Evolutionary conservation across 2,888 invertebrate species (phyloP), one percentile per base, ranked within the genome.

Genomic region (Pterostichus niger): DNA sequence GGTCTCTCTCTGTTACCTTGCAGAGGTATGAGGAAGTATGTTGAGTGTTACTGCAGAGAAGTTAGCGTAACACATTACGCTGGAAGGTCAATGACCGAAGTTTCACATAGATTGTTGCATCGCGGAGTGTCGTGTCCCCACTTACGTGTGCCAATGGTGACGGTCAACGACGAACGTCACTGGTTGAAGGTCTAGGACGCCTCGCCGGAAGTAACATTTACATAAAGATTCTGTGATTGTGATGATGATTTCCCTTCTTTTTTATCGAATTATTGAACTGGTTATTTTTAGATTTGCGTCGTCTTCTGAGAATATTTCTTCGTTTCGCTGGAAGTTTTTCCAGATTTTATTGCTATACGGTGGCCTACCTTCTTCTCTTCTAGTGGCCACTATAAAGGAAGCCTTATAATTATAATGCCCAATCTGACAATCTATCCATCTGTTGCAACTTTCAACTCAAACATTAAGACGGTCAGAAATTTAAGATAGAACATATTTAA

Each of bases 41-140:
- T 85, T 82, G 76, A 33, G 77, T 79, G 7, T 31, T 56, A 56
- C 76, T 31, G 83, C 80, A 52, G 71, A 84, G 88, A 87, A 87
- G 87, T 87, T 88, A 88, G 88, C 90, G 90, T 90, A 89, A 90
- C 89, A 89, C 90, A 90, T 90, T 89, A 89, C 88, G 88, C 86
- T 84, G 86, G 82, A 82, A 88, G 90, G 88, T 89, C 87, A 87
- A 85, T 86, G 89, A 90, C 88, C 89, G 88, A 52, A 82, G 86
- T 86, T 86, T 86, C 86, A 86, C 85, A 86, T 85, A 86, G 85
- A 85, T 78, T 83, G 82, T 82, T 82, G 82, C 82, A 82, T 81
- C 81, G 81, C 81, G 54, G 54, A 81, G 40, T 64, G 64, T 79
- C 46, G 17, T 52, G 35, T 35, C 40, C 40, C 24, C 54, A 84